Evolutionary conservation across 2,888 invertebrate genomes (phyloP).

Genomic region (Ramazzottius varieornatus): DNA sequence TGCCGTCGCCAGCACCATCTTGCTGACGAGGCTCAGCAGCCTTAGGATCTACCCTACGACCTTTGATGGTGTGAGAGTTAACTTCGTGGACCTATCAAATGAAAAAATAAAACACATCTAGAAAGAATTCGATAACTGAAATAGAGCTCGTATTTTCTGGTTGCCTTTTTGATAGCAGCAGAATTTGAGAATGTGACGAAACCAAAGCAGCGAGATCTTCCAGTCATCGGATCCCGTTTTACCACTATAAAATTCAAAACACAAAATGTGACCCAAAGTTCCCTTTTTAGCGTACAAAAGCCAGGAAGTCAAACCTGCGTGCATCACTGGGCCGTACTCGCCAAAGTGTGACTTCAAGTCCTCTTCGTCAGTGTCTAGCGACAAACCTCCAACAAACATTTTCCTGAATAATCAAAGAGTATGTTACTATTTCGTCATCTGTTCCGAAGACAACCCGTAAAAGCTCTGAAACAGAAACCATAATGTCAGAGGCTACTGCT

Average conservation of each 20-base stretch:
- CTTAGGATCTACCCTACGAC: neutral
- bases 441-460: no score
- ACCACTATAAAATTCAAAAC: no score
- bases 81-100: neutral
- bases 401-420: neutral
- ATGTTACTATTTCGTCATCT: no score
- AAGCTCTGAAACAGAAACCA: no score
- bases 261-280: no score
- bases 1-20: neutral
- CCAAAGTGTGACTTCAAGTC: neutral
- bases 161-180: neutral
- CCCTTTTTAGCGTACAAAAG: no score
- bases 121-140: neutral
- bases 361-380: neutral
- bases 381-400: constrained; percentile 1
- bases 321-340: neutral
- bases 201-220: neutral
- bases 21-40: neutral
- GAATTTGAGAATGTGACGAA: neutral
- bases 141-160: no score
- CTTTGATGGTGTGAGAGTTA: neutral
- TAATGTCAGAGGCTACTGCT: no score
- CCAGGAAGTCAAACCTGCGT: no score
- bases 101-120: neutral
- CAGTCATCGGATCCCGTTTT: neutral